Evolutionary conservation across 2,113 vertebrate genomes (phyloP), one percentile per base, ranked within the genome.

Genomic region (Charadrius vociferus): DNA sequence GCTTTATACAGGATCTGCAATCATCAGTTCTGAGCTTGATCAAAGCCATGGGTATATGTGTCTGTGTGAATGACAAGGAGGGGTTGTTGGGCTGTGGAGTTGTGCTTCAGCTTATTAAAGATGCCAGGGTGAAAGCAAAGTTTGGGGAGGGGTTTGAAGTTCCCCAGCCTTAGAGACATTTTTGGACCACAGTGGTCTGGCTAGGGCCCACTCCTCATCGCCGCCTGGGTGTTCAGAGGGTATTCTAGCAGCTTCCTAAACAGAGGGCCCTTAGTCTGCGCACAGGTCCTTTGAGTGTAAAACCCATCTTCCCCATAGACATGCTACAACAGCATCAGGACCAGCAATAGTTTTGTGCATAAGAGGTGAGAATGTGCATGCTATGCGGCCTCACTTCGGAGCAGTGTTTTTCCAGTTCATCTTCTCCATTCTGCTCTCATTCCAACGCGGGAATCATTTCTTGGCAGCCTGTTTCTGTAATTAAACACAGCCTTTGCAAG

Each of bases 381-480:
- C 93, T 86, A 77, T 13, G 14, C 50, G 50, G 32, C 52, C n/a
- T 81, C 37, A 27, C 36, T 80, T 43, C 2, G 0, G 3, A 78
- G 65, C 45, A 20, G 27, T 26, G 41, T 56, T 72, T 86, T 84
- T 89, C 65, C 49, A 67, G 43, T 55, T 56, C 72, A 52, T 83
- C 94, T 90, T 71, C 81, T 89, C 90, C 61, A 18, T 86, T 75
- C 77, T 84, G 37, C 49, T 93, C 73, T 91, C n/a, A 10, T 59
- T 91, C 37, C 81, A 87, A 65, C 21, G 2, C 8, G 86, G 89
- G 83, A 93, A 86, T 96, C 0, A 7, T 75, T 96, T 96, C 68
- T 90, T 96, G 95, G 87, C 92, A 93, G 49, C 39, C 55, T 65
- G 36, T 26, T 67, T 61, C 71, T 78, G 61, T 87, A 81, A 93